phyloP scores from a whole-genome alignment of 2,888 invertebrate species.

The Drosophila bunnanda region DNA sequence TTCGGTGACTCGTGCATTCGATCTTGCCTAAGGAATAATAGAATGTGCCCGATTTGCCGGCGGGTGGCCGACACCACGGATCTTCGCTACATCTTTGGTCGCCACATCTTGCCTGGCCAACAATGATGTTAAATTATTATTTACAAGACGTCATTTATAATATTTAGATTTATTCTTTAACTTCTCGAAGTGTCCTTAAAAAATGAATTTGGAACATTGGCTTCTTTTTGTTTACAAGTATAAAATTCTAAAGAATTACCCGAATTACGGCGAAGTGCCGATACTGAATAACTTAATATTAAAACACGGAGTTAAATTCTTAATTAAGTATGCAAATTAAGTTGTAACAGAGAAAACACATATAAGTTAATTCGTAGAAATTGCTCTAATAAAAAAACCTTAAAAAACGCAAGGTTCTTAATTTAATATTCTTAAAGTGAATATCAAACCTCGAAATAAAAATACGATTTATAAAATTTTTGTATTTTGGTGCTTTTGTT shows the following conservation, averaged over 20 bases:
- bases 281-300: neutral
- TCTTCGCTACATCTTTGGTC: conserved; percentile 11
- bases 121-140: neutral
- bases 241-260: neutral
- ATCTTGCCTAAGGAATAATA: neutral
- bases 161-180: neutral
- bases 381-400: neutral
- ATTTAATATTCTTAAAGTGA: neutral
- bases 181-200: neutral
- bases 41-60: conserved; percentile 19
- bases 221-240: neutral
- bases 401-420: neutral
- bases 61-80: neutral
- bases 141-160: neutral
- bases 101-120: neutral
- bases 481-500: neutral
- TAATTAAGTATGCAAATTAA: neutral
- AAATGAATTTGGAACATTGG: neutral
- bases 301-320: neutral
- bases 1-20: conserved; percentile 25
- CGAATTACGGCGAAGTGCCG: neutral
- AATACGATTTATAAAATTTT: too few relatives aligned
- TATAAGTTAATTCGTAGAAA: neutral
- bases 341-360: neutral
- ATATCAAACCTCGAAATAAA: too few relatives aligned